Evolutionary conservation across 1,140 invertebrate species (phyloP).

Genomic region (Orchestia grillus): DNA sequence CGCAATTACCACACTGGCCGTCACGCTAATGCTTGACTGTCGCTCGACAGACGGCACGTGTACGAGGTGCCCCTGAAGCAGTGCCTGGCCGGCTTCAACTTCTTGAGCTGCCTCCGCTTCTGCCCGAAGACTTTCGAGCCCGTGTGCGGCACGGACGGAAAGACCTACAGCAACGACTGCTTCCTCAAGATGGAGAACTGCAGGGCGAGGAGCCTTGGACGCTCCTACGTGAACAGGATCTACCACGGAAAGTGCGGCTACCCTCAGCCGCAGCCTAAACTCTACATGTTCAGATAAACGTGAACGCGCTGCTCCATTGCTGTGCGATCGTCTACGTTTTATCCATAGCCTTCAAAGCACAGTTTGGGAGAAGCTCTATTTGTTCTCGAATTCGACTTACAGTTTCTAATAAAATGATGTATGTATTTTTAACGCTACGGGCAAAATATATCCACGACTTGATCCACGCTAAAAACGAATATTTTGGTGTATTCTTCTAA

Average conservation of each 20-base stretch:
- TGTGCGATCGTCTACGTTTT: not conserved
- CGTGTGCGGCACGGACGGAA: slow-evolving; percentile 87
- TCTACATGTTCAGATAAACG: slow-evolving; percentile 76
- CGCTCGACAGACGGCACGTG: slow-evolving; percentile 81
- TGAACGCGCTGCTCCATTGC: not conserved
- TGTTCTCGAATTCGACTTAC: not conserved
- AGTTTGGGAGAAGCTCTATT: not conserved
- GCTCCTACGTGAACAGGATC: slow-evolving; percentile 74
- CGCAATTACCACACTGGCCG: too few relatives aligned
- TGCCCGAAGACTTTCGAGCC: slow-evolving; percentile 87
- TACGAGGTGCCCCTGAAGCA: slow-evolving; percentile 91
- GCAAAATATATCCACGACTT: not conserved
- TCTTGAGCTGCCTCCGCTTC: slow-evolving; percentile 72
- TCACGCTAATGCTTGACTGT: not conserved
- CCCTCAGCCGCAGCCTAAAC: slow-evolving; percentile 79
- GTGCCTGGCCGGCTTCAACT: slow-evolving; percentile 73
- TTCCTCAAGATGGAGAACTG: slow-evolving; percentile 85
- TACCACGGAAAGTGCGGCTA: slow-evolving; percentile 81
- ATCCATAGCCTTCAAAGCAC: not conserved
- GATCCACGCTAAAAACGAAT: not conserved
- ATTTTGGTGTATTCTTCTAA: not conserved
- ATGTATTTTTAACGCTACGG: not conserved
- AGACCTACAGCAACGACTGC: slow-evolving; percentile 89
- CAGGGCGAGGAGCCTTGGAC: slow-evolving; percentile 72
- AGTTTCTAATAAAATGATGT: not conserved